Evolutionary conservation across 1,140 invertebrate genomes (phyloP), one percentile per base, ranked within the genome.

Genomic region (Caenorhabditis latens): DNA sequence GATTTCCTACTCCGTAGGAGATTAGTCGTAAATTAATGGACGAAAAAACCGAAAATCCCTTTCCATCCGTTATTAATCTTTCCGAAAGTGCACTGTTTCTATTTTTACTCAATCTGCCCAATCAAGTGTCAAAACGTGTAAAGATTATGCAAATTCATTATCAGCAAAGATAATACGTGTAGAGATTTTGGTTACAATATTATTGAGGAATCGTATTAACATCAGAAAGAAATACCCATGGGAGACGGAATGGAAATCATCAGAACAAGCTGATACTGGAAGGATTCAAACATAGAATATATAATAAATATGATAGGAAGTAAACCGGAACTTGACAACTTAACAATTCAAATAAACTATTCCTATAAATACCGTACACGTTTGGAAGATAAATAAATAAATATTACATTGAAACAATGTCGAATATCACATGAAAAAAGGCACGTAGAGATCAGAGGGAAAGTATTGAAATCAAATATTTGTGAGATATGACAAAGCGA

Each of bases 61-160:
- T 65, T 40, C 43, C 9, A 24, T 46, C 24, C n/a, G 24, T 79
- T 19, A 71, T 79, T 53, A 71, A 71, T 79, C 46, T 79, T 71
- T 7, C n/a, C 19, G 8, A 79, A 79, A 79, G 71, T 50, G 71
- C 71, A 79, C 42, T 79, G 71, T 79, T 50, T 50, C 46, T 48
- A 79, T 79, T 79, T 50, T 24, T 5, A 46, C 19, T 53, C 40
- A 50, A 79, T 50, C 14, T 79, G 46, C 6, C n/a, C 42, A 1
- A 3, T 19, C 11, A n/a, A 79, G 40, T 63, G 61, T 63, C n/a
- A 79, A 48, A 50, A 79, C 71, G 71, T 79, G 43, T 79, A 24
- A n/a, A 79, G 71, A 79, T 79, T 53, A 79, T 79, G 71, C 71
- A 79, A 79, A 79, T 79, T 79, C 46, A 79, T 79, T 79, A 79